phyloP scores from a whole-genome alignment of 2,797 vertebrate species.

The Podargus strigoides region DNA sequence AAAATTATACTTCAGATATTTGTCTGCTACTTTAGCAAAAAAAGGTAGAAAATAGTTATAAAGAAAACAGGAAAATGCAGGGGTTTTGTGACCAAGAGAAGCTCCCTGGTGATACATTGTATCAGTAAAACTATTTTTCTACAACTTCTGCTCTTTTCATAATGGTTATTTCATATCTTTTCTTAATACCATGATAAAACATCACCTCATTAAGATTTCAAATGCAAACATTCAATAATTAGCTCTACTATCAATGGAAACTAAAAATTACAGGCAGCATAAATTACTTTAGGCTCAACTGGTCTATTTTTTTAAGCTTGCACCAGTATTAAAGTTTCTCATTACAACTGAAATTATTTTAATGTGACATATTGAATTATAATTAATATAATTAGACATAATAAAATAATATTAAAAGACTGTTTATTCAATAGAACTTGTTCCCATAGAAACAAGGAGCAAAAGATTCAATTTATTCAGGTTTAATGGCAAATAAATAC shows the following conservation, averaged over 20 bases:
- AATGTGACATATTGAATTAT: slow-evolving; percentile 56
- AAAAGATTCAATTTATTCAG: slow-evolving; percentile 35
- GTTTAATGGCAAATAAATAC: slow-evolving; percentile 36
- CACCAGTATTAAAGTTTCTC: slow-evolving; percentile 22
- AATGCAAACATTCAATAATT: slow-evolving; percentile 37
- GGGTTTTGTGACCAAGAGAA: neutral
- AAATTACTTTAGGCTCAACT: slow-evolving; percentile 36
- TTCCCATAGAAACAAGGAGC: slow-evolving; percentile 47
- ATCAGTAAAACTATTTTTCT: neutral
- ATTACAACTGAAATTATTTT: slow-evolving; percentile 56
- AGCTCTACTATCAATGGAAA: slow-evolving; percentile 5
- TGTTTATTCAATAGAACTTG: slow-evolving; percentile 54
- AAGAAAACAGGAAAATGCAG: neutral
- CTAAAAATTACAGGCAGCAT: slow-evolving; percentile 21
- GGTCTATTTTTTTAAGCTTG: slow-evolving; percentile 9
- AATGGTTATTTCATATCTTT: neutral
- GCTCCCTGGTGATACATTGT: neutral
- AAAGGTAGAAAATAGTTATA: neutral
- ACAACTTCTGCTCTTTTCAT: neutral
- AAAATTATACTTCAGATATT: neutral
- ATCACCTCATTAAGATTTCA: slow-evolving; percentile 2
- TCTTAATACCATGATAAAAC: neutral
- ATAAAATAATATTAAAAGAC: slow-evolving; percentile 44
- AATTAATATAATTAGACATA: slow-evolving; percentile 60
- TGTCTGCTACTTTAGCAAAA: neutral